Percentiles rank a stretch among this genome's conserved stretches.
phyloP scores from a whole-genome alignment of 2,888 invertebrate genomes.

The Apoda limacodes region DNA sequence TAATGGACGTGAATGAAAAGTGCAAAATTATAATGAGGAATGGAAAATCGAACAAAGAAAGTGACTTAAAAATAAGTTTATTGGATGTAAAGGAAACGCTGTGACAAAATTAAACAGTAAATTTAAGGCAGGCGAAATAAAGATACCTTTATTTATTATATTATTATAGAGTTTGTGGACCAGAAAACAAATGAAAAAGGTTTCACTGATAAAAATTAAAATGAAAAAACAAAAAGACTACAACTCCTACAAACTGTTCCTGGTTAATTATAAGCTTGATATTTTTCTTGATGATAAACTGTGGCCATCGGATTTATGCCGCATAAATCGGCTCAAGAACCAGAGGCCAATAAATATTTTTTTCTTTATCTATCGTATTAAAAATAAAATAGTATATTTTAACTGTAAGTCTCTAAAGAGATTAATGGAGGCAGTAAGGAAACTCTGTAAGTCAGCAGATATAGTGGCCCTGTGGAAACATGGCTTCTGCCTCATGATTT shows the following conservation, averaged over 20 bases:
- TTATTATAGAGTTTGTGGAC: not conserved
- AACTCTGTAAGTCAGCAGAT: conserved; percentile 1
- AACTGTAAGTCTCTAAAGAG: conserved; percentile 6
- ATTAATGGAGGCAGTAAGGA: not conserved
- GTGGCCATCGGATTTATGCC: not conserved
- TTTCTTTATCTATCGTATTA: too few relatives aligned
- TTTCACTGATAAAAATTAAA: too few relatives aligned
- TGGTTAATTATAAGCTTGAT: not conserved
- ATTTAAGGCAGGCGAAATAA: not conserved
- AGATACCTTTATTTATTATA: not conserved
- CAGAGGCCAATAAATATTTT: not conserved
- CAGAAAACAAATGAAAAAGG: not conserved
- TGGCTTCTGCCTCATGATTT: conserved; percentile 3
- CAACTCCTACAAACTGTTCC: not conserved
- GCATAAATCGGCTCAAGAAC: not conserved
- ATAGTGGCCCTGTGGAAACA: conserved; percentile 2
- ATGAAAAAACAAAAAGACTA: conserved; percentile 1
- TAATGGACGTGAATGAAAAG: too few relatives aligned
- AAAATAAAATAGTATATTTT: too few relatives aligned
- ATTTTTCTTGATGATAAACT: too few relatives aligned
- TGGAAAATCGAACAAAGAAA: too few relatives aligned
- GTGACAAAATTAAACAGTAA: too few relatives aligned
- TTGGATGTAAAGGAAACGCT: too few relatives aligned
- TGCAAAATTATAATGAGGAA: too few relatives aligned
- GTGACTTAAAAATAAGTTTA: too few relatives aligned